phyloP scores from a whole-genome alignment of 1,140 invertebrate genomes.

The Schlechtendalia chinensis region DNA sequence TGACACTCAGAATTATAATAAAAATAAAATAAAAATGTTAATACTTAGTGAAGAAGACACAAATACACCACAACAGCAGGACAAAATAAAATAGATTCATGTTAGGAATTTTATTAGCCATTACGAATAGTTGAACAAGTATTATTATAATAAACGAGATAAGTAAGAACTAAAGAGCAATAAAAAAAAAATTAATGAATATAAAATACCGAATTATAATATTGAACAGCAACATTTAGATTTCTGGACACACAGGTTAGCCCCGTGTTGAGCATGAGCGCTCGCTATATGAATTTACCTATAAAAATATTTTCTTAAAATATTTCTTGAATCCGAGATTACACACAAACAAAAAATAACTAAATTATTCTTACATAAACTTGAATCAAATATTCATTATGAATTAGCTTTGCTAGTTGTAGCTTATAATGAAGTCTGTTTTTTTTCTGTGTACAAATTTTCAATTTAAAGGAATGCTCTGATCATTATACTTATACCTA shows the following conservation, averaged over 20 bases:
- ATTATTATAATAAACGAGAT: background rate
- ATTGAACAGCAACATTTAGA: constrained; percentile 30
- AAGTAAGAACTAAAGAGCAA: background rate
- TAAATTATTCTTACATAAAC: background rate
- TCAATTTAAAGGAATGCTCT: too few species aligned
- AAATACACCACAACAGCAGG: too few species aligned
- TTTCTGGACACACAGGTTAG: constrained; percentile 18
- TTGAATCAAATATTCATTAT: background rate
- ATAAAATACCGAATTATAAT: constrained; percentile 35
- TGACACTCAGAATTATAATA: too few species aligned
- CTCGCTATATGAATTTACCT: constrained; percentile 38
- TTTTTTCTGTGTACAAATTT: too few species aligned
- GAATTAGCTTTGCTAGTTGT: too few species aligned
- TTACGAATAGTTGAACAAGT: background rate
- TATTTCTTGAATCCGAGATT: background rate
- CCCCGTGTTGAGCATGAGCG: background rate
- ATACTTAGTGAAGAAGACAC: background rate
- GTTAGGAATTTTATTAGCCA: background rate
- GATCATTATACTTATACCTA: too few species aligned
- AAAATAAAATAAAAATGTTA: too few species aligned
- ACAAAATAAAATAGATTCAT: background rate
- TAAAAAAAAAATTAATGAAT: background rate
- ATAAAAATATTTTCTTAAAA: constrained; percentile 46
- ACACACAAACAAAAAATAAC: background rate
- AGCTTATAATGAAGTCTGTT: too few species aligned